Evolutionary conservation across 2,797 vertebrate species (phyloP), one percentile per base, ranked within the genome.

Genomic region (Perdix hodgsoniae): DNA sequence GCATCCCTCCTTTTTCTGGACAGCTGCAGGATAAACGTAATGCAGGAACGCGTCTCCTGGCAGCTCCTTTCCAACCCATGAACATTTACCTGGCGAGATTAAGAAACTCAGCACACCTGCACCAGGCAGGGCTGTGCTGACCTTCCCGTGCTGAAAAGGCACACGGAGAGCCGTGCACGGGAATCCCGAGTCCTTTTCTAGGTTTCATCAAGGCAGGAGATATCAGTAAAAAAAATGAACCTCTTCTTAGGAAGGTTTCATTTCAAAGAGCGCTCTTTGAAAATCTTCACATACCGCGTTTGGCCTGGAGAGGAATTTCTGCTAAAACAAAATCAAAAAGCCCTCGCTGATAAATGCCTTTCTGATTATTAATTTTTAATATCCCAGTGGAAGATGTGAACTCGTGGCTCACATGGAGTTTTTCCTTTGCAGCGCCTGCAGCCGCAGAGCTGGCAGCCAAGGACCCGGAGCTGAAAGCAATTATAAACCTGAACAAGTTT

Each of bases 1-100:
- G 54, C 21, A 56, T 72, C 54, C 61, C 83, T 90, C 18, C 26
- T 84, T 79, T 72, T 87, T 65, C 71, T 73, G 80, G 71, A 45
- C 40, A 92, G 86, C 90, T 76, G 79, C 44, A 69, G 61, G 56
- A 37, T 0, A 8, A 81, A 60, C 44, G 10, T 40, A 69, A 77
- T 7, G 44, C 35, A 77, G 61, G 61, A 73, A 29, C 8, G 14
- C 1, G n/a, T 84, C 39, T 70, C 67, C 44, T 24, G 50, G 75
- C 49, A 83, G 70, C 54, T 40, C 29, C 60, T 52, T 77, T 52
- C 73, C 70, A 75, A 52, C 31, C 60, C 71, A 5, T 6, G 33
- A 37, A 44, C 19, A 3, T 81, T 81, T 42, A 87, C 69, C 69
- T 94, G 57, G 65, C 35, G 0, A 10, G 42, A 37, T 61, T 50